These are phyloP conservation scores for Cavia aperea DNA, from an alignment of 2,113 vertebrate genomes.

Conservation along the genomic window DNA sequence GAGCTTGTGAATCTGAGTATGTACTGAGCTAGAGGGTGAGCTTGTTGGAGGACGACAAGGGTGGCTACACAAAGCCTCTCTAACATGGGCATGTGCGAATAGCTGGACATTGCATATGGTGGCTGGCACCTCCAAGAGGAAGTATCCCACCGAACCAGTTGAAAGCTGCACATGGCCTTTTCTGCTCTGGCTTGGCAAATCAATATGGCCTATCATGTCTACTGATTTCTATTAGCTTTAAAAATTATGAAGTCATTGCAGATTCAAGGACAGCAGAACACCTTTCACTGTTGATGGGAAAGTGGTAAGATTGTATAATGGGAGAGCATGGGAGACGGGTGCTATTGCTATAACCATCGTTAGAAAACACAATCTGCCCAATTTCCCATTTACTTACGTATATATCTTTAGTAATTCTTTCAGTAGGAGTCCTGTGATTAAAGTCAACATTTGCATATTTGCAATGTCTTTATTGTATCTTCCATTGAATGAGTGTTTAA, in stretches of 20 bases:
- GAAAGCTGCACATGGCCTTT: background rate
- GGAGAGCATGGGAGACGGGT: background rate
- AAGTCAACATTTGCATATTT: background rate
- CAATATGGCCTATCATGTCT: background rate
- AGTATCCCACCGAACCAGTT: background rate
- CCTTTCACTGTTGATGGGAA: background rate
- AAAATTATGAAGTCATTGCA: background rate
- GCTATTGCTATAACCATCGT: background rate
- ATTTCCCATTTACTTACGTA: background rate
- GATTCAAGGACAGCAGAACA: background rate
- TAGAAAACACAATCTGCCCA: background rate
- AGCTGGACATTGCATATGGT: background rate
- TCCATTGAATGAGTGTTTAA: background rate
- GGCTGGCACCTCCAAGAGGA: background rate
- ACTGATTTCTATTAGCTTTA: background rate
- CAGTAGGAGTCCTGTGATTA: background rate
- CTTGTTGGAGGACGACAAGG: background rate
- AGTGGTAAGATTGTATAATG: background rate
- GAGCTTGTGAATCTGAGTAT: background rate
- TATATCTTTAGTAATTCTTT: slow-evolving; percentile 5
- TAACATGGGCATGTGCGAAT: background rate
- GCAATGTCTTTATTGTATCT: background rate
- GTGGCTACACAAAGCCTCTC: background rate
- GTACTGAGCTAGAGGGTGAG: background rate
- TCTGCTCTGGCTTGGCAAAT: background rate